Evolutionary conservation across 1,140 invertebrate genomes (phyloP), one percentile per base, ranked within the genome.

Genomic region (Bacillus rossius): DNA sequence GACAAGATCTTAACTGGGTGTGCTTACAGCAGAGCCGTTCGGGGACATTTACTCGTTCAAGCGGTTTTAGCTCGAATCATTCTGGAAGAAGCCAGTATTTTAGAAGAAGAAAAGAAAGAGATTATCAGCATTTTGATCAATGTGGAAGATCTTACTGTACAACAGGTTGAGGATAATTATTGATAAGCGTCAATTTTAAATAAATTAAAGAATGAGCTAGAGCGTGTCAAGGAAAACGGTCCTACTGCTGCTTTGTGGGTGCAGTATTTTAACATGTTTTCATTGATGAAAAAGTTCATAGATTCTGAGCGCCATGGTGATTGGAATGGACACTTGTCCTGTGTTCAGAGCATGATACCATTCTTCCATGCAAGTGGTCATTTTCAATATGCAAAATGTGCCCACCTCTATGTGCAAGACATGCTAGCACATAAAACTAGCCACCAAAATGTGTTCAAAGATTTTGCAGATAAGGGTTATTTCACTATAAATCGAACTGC

Each of bases 351-450:
- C 63, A 78, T 78, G 73, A 62, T 77, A 37, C 74, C 72, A 55
- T 75, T 61, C 73, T 77, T 59, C n/a, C 72, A 75, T 55, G 73
- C 75, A 22, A 61, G 65, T 54, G 71, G 69, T 8, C 69, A 78
- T 61, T 71, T 71, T 59, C 51, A 69, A 22, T 77, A 77, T 65
- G 70, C 73, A 8, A 79, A 78, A 69, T 74, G 70, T 48, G 63
- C 62, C 34, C 68, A 72, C 37, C 45, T 76, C n/a, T 78, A 77
- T 64, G 51, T 79, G 10, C 72, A 76, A 70, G 62, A 75, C 64
- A 77, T 73, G 73, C 0, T 42, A 50, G 40, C 66, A 54, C 62
- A 71, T 37, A 53, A 62, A 48, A 63, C 45, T 7, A 69, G 71
- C 0, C 61, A 70, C 71, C 64, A 55, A 53, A 40, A 60, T 42